Percentiles rank a stretch among this genome's conserved stretches.
These are phyloP conservation scores for Saimiri boliviensis DNA, from an alignment of 2,113 vertebrate species.

Conservation along the genomic window DNA sequence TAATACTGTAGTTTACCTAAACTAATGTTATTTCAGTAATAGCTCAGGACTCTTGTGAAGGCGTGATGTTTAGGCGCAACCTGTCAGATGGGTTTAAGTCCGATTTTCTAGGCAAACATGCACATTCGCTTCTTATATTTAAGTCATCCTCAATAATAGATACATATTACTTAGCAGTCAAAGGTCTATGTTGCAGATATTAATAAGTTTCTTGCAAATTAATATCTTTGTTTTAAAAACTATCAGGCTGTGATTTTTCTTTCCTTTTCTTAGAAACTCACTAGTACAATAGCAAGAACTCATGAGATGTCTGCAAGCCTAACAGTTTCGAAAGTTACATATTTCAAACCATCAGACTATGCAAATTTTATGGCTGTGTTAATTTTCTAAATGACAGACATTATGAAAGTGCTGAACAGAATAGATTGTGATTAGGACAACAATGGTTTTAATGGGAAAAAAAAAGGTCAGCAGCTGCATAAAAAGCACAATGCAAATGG, in stretches of 20 bases:
- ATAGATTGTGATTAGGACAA: slow-evolving; percentile 55
- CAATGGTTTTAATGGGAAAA: slow-evolving; percentile 58
- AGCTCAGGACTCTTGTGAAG: not conserved
- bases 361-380: slow-evolving; percentile 65
- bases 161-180: not conserved
- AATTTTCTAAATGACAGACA: slow-evolving; percentile 62
- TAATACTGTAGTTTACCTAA: not conserved
- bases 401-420: slow-evolving; percentile 52
- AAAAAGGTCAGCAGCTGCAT: slow-evolving; percentile 14
- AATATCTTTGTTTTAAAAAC: not conserved
- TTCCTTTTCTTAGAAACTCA: not conserved
- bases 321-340: not conserved
- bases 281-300: not conserved
- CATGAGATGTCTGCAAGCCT: not conserved
- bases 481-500: not conserved
- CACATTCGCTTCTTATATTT: not conserved
- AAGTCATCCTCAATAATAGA: not conserved
- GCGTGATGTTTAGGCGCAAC: not conserved
- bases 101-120: not conserved
- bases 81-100: not conserved
- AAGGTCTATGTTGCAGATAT: not conserved
- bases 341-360: slow-evolving; percentile 60
- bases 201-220: not conserved
- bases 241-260: not conserved
- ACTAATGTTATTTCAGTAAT: not conserved